Base-by-base conservation (phyloP, 2,113 vertebrate species). In the Psettodes erumei region DNA sequence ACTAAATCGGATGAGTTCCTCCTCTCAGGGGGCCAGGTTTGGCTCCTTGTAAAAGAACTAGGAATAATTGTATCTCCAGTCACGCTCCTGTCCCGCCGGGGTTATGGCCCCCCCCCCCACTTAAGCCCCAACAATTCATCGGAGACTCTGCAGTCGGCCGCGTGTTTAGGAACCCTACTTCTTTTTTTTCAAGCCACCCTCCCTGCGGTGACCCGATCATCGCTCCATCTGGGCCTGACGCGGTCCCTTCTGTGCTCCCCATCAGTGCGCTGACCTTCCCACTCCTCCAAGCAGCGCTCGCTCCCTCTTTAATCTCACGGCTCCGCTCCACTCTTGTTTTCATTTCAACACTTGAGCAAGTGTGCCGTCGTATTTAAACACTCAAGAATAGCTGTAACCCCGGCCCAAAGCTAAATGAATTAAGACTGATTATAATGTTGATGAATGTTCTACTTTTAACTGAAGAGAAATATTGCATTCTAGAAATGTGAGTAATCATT, bases 171-270 rank as follows among this genome's bases (percentile, higher is more conserved):
- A 66, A n/a, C 5, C 5, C 35, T 8, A 7, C 42, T 30, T n/a
- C n/a, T 1, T 28, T 59, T 42, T 68, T 64, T 67, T 56, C 43
- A 18, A 16, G 45, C 48, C 65, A 4, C 55, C 47, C 47, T 53
- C 60, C 71, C 80, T 15, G 53, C 42, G 71, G 38, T 3, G 75
- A 79, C 68, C 79, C 47, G 81, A 74, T 83, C 79, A 51, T 62
- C 12, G 16, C 68, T 89, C 87, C 87, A 85, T 88, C 84, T 88
- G 85, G 83, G 50, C 62, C 5, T 51, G 62, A 90, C 79, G 77
- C 83, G 45, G 64, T 74, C 75, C 81, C 81, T 56, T 81, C 81
- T 85, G 77, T 62, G 76, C 73, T 86, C 56, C 21, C 25, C 59
- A 61, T 19, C 47, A 70, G 72, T 47, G 27, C 45, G 61, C 64